A percentile compares a stretch with the other conserved stretches of the same genome.
Conservation (phyloP, 2,888 invertebrate species). For the Acleris laterana region DNA sequence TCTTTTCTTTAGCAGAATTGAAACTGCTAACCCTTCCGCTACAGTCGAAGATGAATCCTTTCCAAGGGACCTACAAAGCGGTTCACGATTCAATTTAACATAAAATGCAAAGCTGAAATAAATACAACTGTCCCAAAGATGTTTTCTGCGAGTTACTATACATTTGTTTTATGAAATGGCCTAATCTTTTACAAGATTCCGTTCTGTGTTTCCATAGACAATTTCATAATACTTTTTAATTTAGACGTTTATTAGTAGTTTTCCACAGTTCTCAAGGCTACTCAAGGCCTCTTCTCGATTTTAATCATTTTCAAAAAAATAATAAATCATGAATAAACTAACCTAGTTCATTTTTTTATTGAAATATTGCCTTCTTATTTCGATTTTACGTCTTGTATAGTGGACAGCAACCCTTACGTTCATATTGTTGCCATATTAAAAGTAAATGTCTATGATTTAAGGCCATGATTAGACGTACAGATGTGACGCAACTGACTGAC, state of each 20-base stretch:
- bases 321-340: not conserved
- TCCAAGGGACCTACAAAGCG: constrained; percentile 75
- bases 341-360: not conserved
- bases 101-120: constrained; percentile 84
- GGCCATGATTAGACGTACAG: constrained; percentile 5
- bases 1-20: constrained; percentile 82
- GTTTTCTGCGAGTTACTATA: constrained; percentile 85
- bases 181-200: constrained; percentile 85
- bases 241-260: constrained; percentile 65
- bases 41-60: constrained; percentile 78
- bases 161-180: constrained; percentile 86
- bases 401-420: constrained; percentile 14
- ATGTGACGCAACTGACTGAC: constrained; percentile 19
- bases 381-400: not conserved
- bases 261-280: constrained; percentile 61
- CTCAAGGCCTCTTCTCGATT: constrained; percentile 44
- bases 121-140: constrained; percentile 84
- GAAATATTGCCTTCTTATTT: not conserved
- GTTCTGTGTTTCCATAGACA: constrained; percentile 84
- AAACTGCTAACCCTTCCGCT: constrained; percentile 83
- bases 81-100: constrained; percentile 82
- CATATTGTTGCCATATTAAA: constrained; percentile 8
- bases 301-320: not conserved
- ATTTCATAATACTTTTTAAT: constrained; percentile 71
- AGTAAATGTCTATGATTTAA: constrained; percentile 25